phyloP scores from a whole-genome alignment of 2,888 invertebrate genomes.

The Caenorhabditis imperialis region DNA sequence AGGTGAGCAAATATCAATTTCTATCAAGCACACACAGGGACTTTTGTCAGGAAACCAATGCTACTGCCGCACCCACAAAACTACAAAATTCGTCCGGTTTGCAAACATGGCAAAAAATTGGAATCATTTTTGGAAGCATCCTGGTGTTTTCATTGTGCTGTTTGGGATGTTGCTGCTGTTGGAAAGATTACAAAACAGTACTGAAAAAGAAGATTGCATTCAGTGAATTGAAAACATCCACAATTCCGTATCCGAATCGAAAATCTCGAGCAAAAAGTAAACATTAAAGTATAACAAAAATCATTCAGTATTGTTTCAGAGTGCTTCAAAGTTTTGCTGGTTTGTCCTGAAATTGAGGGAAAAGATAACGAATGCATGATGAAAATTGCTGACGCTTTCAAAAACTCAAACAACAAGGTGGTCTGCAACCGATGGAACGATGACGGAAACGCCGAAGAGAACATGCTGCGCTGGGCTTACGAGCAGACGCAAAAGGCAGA shows the following conservation, averaged over 20 bases:
- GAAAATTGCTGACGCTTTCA: constrained; percentile 33
- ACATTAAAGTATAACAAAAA: neutral
- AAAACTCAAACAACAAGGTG: constrained; percentile 29
- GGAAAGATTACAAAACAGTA: neutral
- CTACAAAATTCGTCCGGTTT: no score
- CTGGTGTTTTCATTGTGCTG: neutral
- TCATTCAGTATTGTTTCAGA: constrained; percentile 20
- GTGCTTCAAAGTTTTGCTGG: constrained; percentile 24
- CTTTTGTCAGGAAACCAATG: no score
- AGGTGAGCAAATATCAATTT: no score
- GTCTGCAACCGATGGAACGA: constrained; percentile 37
- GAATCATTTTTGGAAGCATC: neutral
- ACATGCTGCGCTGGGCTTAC: constrained; percentile 44
- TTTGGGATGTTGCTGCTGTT: constrained; percentile 2
- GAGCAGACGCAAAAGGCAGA: constrained; percentile 34
- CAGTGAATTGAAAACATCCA: constrained; percentile 7
- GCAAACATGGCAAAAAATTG: no score
- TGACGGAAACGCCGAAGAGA: constrained; percentile 27
- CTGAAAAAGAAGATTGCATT: constrained; percentile 29
- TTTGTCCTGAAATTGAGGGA: constrained; percentile 35
- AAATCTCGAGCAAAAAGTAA: constrained; percentile 8
- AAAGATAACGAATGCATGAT: constrained; percentile 33
- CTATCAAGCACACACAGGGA: no score
- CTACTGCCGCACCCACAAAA: no score
- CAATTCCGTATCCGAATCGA: constrained; percentile 12